Conservation (phyloP, 2,888 invertebrate species). For the Cecidostiba fungosa region DNA sequence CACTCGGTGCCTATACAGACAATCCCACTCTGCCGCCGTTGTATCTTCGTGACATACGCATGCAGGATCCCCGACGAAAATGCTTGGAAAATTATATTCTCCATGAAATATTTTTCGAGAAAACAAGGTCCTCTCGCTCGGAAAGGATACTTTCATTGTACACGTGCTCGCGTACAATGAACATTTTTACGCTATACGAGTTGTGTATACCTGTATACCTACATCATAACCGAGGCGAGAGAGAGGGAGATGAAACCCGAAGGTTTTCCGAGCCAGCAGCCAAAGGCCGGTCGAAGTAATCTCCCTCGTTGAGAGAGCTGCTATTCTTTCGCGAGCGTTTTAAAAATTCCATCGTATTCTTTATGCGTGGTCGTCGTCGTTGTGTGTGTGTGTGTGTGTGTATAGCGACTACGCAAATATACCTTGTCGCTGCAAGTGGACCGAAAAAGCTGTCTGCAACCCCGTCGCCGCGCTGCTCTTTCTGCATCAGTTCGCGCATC, state of each 20-base stretch:
- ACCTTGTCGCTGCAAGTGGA: neutral
- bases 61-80: conserved; percentile 1
- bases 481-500: neutral
- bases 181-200: neutral
- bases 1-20: neutral
- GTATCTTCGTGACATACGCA: neutral
- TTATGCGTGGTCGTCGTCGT: neutral
- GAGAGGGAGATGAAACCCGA: neutral
- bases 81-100: conserved; percentile 37
- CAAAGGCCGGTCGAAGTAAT: conserved; percentile 24
- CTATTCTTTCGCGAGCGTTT: neutral
- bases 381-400: neutral
- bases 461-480: neutral
- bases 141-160: conserved; percentile 18
- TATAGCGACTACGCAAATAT: neutral
- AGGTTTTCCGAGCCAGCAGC: conserved; percentile 32
- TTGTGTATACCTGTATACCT: neutral
- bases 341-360: conserved; percentile 19
- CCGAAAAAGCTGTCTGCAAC: neutral
- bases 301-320: conserved; percentile 12
- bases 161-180: neutral
- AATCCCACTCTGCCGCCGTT: neutral
- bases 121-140: conserved; percentile 1
- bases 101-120: conserved; percentile 32
- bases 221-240: neutral